Base-by-base conservation (phyloP, 2,797 vertebrate genomes). In the Knipowitschia caucasica region DNA sequence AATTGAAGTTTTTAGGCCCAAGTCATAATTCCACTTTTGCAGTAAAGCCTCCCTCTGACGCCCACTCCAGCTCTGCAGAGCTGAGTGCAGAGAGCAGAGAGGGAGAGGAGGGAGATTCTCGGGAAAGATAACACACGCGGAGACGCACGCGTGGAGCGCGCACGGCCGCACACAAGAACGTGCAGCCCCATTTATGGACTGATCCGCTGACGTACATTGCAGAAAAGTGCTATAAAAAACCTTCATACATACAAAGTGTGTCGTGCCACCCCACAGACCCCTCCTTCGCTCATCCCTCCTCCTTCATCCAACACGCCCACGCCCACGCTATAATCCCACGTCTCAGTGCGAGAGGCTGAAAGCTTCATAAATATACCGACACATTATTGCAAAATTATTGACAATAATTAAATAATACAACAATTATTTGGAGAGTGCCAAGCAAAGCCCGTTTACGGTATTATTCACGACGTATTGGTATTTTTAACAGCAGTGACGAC, bases 181-280 rank as follows among this genome's bases (percentile, higher is more conserved):
- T 73, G 62, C 79, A 91, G 77, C 86, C 86, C 89, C 91, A 89
- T 92, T 90, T 92, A 91, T 90, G 91, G 91, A 91, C 84, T 86
- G 87, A 90, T 91, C 89, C 89, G 87, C 90, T 92, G 91, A 91
- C 91, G 91, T 91, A 92, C 87, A 90, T 91, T 92, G 91, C 91
- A 92, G 91, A 91, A 86, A 91, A 92, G 89, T 90, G 89, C 91
- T 91, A 89, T 89, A 89, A 90, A 90, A 88, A 88, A 90, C 86
- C 85, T 89, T 91, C 89, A 87, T 90, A 89, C 88, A 90, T 91
- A 91, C 88, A 91, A 91, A 91, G 89, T 90, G 91, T 91, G 91
- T 92, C 89, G 89, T 92, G 89, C 91, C 89, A 89, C 82, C 90
- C 89, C 86, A 86, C 87, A 86, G 71, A 86, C 83, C 85, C 84